Evolutionary conservation across 2,888 invertebrate species (phyloP).

Genomic region (Branchellion lobata): DNA sequence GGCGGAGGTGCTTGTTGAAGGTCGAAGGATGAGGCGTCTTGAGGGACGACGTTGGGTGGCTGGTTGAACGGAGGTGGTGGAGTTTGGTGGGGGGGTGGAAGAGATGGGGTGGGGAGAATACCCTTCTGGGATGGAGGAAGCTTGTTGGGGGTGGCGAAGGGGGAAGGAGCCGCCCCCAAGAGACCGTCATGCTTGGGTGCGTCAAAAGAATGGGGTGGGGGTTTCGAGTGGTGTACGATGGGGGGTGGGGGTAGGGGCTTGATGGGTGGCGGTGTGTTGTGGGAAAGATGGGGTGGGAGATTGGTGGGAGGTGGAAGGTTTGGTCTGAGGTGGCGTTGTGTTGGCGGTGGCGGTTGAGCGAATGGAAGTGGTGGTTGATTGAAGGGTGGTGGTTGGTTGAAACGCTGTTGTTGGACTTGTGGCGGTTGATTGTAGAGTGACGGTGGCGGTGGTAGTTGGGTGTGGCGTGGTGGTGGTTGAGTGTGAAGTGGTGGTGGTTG

Average conservation of each 20-base stretch:
- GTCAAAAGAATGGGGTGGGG: neutral
- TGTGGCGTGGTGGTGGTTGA: neutral
- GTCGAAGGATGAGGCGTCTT: neutral
- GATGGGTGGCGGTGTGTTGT: neutral
- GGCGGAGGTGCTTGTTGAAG: neutral
- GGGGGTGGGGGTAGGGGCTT: neutral
- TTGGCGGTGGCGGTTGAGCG: neutral
- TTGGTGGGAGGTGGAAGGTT: slow-evolving; percentile 8
- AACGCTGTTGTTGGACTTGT: neutral
- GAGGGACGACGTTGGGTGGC: too few relatives aligned
- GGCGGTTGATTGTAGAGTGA: neutral
- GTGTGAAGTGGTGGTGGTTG: neutral
- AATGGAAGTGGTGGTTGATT: neutral
- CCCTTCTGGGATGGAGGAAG: neutral
- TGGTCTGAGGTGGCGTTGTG: neutral
- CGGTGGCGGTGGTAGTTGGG: neutral
- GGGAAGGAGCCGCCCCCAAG: neutral
- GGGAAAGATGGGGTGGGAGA: neutral
- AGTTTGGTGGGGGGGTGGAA: neutral
- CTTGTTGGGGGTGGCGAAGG: neutral
- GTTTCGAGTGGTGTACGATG: neutral
- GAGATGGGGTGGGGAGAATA: neutral
- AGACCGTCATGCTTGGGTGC: neutral
- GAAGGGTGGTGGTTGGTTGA: neutral
- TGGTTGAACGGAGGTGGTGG: neutral